Base-by-base conservation (phyloP, 1,140 invertebrate genomes). In the Reticulitermes speratus region DNA sequence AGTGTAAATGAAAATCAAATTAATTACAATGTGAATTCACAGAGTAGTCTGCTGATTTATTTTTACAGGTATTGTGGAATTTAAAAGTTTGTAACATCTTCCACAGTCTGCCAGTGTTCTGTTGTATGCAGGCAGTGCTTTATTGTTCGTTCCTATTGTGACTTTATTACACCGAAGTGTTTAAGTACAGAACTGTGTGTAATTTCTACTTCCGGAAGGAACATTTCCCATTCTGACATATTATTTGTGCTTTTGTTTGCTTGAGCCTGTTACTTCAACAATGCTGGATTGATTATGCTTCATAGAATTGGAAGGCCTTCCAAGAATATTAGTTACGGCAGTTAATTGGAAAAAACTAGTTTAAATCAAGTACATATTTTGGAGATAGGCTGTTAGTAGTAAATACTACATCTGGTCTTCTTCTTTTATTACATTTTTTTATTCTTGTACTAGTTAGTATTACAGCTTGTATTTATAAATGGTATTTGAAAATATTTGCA, bases 391-490 rank as follows among this genome's bases (percentile, higher is more conserved):
- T 75, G 65, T 75, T 30, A 11, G 25, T 75, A 75, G 12, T 75
- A 8, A 30, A 19, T 30, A 30, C 16, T 75, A 75, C 14, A 75
- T 75, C 0, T 75, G 65, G 65, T 75, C 65, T 75, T 75, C 25
- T 65, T 23, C 25, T 75, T 75, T 75, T 75, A 75, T 75, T 75
- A 75, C 65, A 75, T 25, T 75, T 75, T 75, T 75, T 75, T 75
- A 30, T 75, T 75, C n/a, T 75, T 19, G 3, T 65, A 75, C n/a
- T 75, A 30, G 38, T 75, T 75, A 75, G 2, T 25, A 30, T 75
- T 30, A 75, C 65, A 75, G 14, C 52, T 30, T 75, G 16, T 30
- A 75, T 75, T 75, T 75, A 30, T 75, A n/a, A 21, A 55, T 55
- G 52, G 9, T 65, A 25, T 75, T 75, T 75, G 9, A 75, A 75